A percentile compares a stretch with the other conserved stretches of the same genome.
Conservation (phyloP, 2,888 invertebrate species). For the Lasioglossum oenotherae region DNA sequence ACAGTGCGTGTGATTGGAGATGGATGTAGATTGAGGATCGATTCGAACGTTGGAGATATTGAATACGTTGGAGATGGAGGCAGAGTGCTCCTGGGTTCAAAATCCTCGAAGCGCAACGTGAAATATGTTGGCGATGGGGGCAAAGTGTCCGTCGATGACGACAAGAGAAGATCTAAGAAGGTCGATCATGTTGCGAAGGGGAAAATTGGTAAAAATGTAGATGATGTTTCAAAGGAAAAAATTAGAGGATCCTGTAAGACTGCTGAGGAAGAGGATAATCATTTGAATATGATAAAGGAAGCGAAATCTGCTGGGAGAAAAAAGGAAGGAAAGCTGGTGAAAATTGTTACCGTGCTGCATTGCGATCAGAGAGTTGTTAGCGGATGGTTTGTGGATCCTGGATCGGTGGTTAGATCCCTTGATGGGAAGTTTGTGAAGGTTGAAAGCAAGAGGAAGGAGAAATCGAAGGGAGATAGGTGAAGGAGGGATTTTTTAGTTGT, state of each 20-base stretch:
- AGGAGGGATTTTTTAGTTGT: neutral
- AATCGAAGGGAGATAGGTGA: neutral
- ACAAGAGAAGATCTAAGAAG: neutral
- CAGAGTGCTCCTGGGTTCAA: constrained; percentile 71
- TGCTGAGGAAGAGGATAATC: constrained; percentile 33
- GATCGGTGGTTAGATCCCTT: constrained; percentile 23
- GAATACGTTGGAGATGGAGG: constrained; percentile 80
- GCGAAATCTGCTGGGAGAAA: neutral
- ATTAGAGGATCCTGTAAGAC: neutral
- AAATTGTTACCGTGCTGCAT: constrained; percentile 50
- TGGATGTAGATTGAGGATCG: constrained; percentile 75
- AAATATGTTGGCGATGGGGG: constrained; percentile 78
- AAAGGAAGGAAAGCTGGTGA: constrained; percentile 17
- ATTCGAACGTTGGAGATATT: constrained; percentile 74
- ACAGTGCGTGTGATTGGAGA: constrained; percentile 77
- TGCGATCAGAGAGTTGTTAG: constrained; percentile 34
- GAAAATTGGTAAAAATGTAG: neutral
- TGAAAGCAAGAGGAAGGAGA: neutral
- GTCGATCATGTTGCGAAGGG: neutral
- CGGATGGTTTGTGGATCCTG: constrained; percentile 43
- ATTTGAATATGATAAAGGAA: constrained; percentile 21
- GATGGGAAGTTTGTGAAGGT: constrained; percentile 31
- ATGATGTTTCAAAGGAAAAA: neutral
- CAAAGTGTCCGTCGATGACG: constrained; percentile 52
- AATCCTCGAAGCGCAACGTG: constrained; percentile 69